Evolutionary conservation across 2,888 invertebrate species (phyloP).

Genomic region (Microdon myrmicae): DNA sequence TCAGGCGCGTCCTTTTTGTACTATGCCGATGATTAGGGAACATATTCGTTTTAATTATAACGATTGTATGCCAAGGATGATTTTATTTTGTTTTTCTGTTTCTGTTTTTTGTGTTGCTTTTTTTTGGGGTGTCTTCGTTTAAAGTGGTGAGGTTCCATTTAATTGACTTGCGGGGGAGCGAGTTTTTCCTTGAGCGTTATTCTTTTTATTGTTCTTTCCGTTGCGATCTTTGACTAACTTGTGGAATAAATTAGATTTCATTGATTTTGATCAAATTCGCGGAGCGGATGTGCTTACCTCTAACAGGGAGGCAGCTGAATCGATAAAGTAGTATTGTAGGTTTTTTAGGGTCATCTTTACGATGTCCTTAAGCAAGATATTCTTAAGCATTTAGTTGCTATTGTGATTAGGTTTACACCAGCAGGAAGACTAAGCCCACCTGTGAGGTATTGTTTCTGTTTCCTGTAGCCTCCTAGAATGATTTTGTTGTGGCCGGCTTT

Average conservation of each 20-base stretch:
- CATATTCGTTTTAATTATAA: slow-evolving; percentile 47
- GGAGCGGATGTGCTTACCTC: too few species aligned
- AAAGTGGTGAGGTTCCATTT: slow-evolving; percentile 39
- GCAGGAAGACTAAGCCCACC: too few species aligned
- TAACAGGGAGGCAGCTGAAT: too few species aligned
- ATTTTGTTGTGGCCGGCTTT: too few species aligned
- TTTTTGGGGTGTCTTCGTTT: slow-evolving; percentile 30
- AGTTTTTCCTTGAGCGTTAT: not conserved
- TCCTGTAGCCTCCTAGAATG: too few species aligned
- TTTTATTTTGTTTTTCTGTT: too few species aligned
- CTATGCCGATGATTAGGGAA: slow-evolving; percentile 32
- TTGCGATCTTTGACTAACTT: slow-evolving; percentile 25
- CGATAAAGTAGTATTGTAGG: too few species aligned
- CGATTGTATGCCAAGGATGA: slow-evolving; percentile 44
- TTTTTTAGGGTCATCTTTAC: too few species aligned
- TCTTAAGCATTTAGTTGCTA: too few species aligned
- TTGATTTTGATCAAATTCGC: slow-evolving; percentile 40
- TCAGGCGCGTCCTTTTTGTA: not conserved
- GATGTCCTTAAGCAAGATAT: too few species aligned
- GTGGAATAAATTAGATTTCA: slow-evolving; percentile 37
- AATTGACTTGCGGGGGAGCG: slow-evolving; percentile 20
- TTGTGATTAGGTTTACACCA: too few species aligned
- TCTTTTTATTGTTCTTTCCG: not conserved
- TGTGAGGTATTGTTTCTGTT: too few species aligned
- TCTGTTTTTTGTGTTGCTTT: slow-evolving; percentile 34